A percentile compares a stretch with the other conserved stretches of the same genome.
These are phyloP conservation scores for Anodontia alba DNA, from an alignment of 2,888 invertebrate species.

Conservation along the genomic window DNA sequence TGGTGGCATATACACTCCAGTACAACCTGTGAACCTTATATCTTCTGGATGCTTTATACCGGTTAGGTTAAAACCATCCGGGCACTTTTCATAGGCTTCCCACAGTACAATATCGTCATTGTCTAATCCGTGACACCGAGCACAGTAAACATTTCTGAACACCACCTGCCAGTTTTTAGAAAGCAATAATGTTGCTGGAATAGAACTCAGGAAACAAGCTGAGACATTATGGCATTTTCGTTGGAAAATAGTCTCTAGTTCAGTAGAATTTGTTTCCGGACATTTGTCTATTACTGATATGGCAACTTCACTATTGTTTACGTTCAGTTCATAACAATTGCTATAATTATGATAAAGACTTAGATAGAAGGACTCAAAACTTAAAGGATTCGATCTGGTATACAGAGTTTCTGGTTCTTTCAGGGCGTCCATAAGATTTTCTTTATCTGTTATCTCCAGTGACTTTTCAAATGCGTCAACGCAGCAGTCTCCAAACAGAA, in stretches of 20 bases:
- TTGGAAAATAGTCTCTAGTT: neutral
- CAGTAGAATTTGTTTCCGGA: neutral
- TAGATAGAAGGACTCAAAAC: neutral
- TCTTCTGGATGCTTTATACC: too few relatives aligned
- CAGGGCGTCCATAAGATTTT: neutral
- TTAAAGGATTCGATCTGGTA: neutral
- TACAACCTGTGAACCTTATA: neutral
- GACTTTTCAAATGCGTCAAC: neutral
- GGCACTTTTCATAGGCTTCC: neutral
- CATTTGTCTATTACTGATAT: conserved; percentile 6
- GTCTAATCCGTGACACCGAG: conserved; percentile 7
- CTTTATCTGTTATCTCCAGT: neutral
- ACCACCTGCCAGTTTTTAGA: neutral
- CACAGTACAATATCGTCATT: conserved; percentile 10
- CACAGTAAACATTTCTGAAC: conserved; percentile 12
- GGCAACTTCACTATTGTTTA: neutral
- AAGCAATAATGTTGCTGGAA: neutral
- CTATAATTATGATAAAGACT: neutral
- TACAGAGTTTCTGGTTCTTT: neutral
- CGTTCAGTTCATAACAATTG: neutral
- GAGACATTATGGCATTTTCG: neutral
- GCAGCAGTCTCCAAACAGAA: conserved; percentile 11
- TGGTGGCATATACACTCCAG: neutral
- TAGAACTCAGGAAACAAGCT: neutral
- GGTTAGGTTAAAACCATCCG: neutral